Evolutionary conservation across 2,113 vertebrate species (phyloP).

Genomic region (Ardeotis arabs): DNA sequence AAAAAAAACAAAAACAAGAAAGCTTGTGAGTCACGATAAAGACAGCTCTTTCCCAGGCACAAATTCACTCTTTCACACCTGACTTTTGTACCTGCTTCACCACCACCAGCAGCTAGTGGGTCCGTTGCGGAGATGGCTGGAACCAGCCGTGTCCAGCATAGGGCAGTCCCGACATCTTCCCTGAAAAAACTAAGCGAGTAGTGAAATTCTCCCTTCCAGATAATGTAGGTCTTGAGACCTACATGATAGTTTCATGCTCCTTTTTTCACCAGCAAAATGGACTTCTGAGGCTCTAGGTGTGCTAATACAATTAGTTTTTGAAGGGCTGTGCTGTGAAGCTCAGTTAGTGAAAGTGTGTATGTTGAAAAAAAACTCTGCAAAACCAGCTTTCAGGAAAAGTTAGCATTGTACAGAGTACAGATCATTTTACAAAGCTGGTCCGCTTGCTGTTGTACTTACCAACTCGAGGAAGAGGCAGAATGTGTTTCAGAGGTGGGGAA

Average conservation of each 20-base stretch:
- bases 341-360: neutral
- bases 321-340: neutral
- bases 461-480: neutral
- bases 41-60: neutral
- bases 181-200: neutral
- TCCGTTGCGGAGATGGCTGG: neutral
- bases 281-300: neutral
- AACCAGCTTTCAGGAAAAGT: neutral
- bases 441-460: neutral
- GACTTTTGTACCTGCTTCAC: neutral
- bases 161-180: fast-evolving
- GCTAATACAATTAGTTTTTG: neutral
- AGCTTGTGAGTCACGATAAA: fast-evolving
- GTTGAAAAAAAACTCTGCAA: neutral
- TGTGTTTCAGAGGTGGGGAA: neutral
- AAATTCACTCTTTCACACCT: neutral
- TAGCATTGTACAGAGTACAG: neutral
- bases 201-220: neutral
- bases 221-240: neutral
- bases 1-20: neutral
- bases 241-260: neutral
- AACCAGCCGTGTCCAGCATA: neutral
- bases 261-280: neutral
- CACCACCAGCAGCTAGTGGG: neutral
- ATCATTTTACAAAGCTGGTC: neutral